A percentile compares a stretch with the other conserved stretches of the same genome.
Evolutionary conservation across 2,888 invertebrate species (phyloP).

Genomic region (Drosophila picticornis): DNA sequence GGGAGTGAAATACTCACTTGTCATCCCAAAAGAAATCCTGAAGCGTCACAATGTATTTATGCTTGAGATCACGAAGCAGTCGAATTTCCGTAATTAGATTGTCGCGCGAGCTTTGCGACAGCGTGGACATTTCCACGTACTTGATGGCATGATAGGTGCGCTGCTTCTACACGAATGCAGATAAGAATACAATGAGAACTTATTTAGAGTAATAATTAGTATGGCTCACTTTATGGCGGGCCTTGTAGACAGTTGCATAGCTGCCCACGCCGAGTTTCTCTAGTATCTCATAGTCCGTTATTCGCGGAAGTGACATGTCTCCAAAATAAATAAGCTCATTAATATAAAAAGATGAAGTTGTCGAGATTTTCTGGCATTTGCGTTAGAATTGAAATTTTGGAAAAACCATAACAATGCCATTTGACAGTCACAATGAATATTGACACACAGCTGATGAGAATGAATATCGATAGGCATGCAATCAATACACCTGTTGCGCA

Average conservation of each 20-base stretch:
- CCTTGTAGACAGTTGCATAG: constrained; percentile 94
- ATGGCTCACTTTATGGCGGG: constrained; percentile 84
- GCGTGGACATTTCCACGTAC: constrained; percentile 90
- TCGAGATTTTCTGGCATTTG: background rate
- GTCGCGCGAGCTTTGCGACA: constrained; percentile 91
- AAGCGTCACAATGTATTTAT: constrained; percentile 93
- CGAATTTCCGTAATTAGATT: constrained; percentile 93
- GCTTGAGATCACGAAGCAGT: constrained; percentile 91
- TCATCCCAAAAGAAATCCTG: constrained; percentile 93
- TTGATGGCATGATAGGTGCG: constrained; percentile 92
- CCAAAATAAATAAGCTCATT: constrained; percentile 22
- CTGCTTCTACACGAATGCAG: constrained; percentile 84
- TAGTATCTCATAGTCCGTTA: constrained; percentile 89
- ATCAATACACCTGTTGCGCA: constrained; percentile 18
- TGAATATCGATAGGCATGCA: constrained; percentile 7
- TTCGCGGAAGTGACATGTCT: constrained; percentile 81
- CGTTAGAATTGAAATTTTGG: background rate
- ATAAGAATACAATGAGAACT: background rate
- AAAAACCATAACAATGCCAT: constrained; percentile 46
- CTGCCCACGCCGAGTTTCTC: constrained; percentile 93
- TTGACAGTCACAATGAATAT: constrained; percentile 24
- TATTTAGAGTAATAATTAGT: background rate
- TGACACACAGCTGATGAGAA: constrained; percentile 30
- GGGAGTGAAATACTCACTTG: constrained; percentile 85
- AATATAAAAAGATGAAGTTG: background rate